Percentiles rank a stretch among this genome's conserved stretches.
Evolutionary conservation across 1,140 invertebrate species (phyloP).

Genomic region (Triops longicaudatus): DNA sequence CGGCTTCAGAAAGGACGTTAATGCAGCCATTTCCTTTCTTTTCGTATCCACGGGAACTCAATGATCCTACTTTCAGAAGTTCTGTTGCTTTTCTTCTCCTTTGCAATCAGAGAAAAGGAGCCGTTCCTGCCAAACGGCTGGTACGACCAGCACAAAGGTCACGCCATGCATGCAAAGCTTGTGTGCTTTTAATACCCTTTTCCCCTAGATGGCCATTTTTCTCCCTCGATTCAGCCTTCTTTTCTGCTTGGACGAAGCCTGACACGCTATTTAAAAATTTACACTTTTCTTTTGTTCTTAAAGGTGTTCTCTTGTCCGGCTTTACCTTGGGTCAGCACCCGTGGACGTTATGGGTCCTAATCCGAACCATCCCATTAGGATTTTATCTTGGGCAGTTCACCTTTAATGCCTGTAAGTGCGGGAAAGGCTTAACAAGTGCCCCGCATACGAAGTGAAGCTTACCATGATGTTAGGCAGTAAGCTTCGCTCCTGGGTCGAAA

Average conservation of each 20-base stretch:
- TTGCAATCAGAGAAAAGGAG: neutral
- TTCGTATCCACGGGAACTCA: neutral
- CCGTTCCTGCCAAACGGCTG: neutral
- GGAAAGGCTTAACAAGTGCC: neutral
- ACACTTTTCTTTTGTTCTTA: neutral
- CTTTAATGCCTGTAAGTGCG: neutral
- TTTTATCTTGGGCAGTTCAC: neutral
- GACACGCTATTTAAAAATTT: neutral
- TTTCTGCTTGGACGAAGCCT: neutral
- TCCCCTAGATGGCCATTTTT: neutral
- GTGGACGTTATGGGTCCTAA: neutral
- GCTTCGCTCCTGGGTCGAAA: constrained; percentile 8
- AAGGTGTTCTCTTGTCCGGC: neutral
- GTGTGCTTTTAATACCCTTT: neutral
- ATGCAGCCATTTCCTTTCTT: neutral
- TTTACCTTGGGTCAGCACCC: neutral
- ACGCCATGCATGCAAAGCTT: constrained; percentile 7
- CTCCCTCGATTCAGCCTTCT: neutral
- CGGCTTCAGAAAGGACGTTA: neutral
- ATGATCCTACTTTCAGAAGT: neutral
- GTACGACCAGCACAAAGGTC: constrained; percentile 6
- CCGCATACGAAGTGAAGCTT: neutral
- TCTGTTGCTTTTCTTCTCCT: neutral
- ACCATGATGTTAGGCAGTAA: constrained; percentile 12
- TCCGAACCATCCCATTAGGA: neutral